Evolutionary conservation across 2,888 invertebrate species (phyloP).

Genomic region (Pyrrhia umbra): DNA sequence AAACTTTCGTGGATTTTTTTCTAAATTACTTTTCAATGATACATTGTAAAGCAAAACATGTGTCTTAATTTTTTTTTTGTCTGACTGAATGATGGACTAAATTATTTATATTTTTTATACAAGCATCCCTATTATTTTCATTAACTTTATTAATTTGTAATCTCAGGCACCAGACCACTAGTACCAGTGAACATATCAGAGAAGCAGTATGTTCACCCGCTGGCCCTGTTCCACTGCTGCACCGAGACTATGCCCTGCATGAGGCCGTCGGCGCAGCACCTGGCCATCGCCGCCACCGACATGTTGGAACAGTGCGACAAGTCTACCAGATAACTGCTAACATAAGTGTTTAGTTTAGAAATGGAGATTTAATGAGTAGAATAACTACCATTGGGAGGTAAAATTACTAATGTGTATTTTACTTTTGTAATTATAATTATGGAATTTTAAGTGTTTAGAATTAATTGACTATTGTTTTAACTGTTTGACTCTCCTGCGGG

Average conservation of each 20-base stretch:
- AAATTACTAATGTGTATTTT: slow-evolving; percentile 43
- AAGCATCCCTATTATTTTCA: neutral
- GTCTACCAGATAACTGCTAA: neutral
- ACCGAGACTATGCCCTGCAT: slow-evolving; percentile 90
- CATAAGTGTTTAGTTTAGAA: neutral
- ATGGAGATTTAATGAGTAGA: slow-evolving; percentile 8
- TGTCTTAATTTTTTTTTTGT: too few relatives aligned
- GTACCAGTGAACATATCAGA: slow-evolving; percentile 91
- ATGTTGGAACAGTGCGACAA: slow-evolving; percentile 67
- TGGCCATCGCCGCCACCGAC: slow-evolving; percentile 81
- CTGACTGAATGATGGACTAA: neutral
- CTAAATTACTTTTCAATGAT: too few relatives aligned
- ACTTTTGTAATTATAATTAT: slow-evolving; percentile 11
- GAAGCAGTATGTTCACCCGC: slow-evolving; percentile 90
- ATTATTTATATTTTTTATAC: neutral
- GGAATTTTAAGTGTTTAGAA: neutral
- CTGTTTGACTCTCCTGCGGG: slow-evolving; percentile 3
- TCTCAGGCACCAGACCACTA: slow-evolving; percentile 92
- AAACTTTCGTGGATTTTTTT: too few relatives aligned
- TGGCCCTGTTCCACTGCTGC: slow-evolving; percentile 93
- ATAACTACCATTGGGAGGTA: slow-evolving; percentile 20
- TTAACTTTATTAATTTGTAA: neutral
- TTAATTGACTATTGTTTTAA: neutral
- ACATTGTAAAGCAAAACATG: neutral
- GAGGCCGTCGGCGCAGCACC: slow-evolving; percentile 91